A percentile compares a stretch with the other conserved stretches of the same genome.
Evolutionary conservation across 2,797 vertebrate genomes (phyloP).

Genomic region (Anas acuta): DNA sequence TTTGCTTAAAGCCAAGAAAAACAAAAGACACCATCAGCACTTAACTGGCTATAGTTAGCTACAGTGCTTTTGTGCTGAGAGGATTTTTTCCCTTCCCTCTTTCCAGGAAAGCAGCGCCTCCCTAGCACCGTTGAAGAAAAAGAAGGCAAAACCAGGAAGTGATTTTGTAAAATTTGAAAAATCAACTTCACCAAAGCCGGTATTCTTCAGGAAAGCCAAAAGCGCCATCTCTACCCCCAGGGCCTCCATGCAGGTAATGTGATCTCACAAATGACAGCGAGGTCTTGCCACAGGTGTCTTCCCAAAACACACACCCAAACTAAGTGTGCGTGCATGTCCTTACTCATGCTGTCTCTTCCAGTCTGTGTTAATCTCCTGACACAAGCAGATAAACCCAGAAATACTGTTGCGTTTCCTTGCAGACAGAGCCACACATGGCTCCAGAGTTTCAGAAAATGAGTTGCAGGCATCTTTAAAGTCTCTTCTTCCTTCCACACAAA

Average conservation of each 20-base stretch:
- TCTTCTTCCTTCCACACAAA: neutral
- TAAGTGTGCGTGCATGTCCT: accelerated
- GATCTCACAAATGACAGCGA: neutral
- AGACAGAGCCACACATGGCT: no score
- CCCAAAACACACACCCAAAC: neutral
- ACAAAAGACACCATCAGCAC: neutral
- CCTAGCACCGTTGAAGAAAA: constrained; percentile 58
- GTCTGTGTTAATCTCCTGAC: neutral
- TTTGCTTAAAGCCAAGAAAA: neutral
- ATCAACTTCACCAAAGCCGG: constrained; percentile 76
- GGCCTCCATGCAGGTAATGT: constrained; percentile 59
- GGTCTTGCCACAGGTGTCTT: neutral
- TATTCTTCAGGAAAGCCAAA: constrained; percentile 84
- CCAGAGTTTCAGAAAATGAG: neutral
- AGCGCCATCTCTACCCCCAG: constrained; percentile 6
- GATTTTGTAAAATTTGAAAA: constrained; percentile 76
- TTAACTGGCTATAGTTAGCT: neutral
- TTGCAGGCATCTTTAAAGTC: neutral
- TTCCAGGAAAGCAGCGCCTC: constrained; percentile 54
- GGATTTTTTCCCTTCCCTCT: neutral
- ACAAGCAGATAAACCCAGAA: neutral
- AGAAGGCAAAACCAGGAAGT: constrained; percentile 40
- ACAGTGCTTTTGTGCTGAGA: neutral
- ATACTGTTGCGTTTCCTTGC: neutral
- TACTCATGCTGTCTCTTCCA: neutral